A percentile compares a stretch with the other conserved stretches of the same genome.
These are phyloP conservation scores for Chloebia gouldiae DNA, from an alignment of 2,113 vertebrate species.

Conservation along the genomic window DNA sequence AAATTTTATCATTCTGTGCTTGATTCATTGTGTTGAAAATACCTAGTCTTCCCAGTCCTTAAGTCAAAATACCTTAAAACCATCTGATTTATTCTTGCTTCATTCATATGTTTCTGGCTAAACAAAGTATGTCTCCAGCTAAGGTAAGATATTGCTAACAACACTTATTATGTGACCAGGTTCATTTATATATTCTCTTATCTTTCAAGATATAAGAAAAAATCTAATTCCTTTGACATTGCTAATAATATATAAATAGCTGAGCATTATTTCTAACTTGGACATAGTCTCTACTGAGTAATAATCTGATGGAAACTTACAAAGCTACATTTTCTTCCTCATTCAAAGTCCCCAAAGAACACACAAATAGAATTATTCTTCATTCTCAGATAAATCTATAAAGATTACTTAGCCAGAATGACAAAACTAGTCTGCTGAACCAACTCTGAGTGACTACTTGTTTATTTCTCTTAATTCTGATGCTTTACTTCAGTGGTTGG, in stretches of 20 bases:
- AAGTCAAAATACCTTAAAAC: neutral
- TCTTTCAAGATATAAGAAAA: neutral
- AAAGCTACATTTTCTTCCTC: neutral
- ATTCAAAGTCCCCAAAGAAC: neutral
- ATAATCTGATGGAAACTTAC: neutral
- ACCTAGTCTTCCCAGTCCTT: neutral
- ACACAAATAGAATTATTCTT: neutral
- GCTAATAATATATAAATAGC: neutral
- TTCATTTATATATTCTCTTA: neutral
- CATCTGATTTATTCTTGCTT: neutral
- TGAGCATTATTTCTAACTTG: neutral
- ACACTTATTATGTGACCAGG: neutral
- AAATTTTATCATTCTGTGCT: neutral
- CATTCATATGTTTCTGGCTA: neutral
- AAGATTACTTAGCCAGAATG: neutral
- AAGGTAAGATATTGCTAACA: neutral
- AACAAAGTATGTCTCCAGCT: neutral
- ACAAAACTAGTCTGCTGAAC: neutral
- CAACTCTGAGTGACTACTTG: neutral
- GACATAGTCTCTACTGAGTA: neutral
- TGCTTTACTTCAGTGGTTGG: neutral
- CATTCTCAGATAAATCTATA: neutral
- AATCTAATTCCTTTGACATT: neutral
- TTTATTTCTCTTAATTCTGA: neutral
- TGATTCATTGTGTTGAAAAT: neutral